Percentiles rank a stretch among this genome's conserved stretches.
Conservation (phyloP, 2,888 invertebrate species). For the Chesias legatella region DNA sequence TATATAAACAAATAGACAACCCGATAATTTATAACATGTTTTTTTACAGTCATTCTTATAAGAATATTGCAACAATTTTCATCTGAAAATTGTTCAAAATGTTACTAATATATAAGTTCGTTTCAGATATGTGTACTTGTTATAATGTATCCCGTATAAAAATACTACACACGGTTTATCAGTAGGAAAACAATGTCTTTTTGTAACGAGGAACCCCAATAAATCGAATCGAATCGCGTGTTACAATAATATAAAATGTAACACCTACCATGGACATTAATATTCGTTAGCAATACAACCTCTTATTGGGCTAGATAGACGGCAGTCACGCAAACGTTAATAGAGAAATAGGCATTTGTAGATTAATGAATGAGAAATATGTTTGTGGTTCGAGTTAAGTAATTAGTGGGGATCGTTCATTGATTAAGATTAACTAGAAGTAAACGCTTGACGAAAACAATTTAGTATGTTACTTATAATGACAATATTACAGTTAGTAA, state of each 20-base stretch:
- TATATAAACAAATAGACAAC: no score
- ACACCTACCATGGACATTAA: constrained; percentile 65
- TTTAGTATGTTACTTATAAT: no score
- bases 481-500: no score
- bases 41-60: no score
- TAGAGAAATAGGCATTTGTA: constrained; percentile 54
- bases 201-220: constrained; percentile 24
- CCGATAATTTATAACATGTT: no score
- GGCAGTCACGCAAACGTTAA: constrained; percentile 63
- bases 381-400: constrained; percentile 23
- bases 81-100: no score
- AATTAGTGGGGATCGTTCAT: constrained; percentile 31
- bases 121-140: no score
- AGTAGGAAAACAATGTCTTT: constrained; percentile 3
- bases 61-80: no score
- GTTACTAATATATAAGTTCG: no score
- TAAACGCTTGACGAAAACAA: no score
- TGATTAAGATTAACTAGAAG: no score
- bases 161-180: neutral
- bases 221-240: constrained; percentile 57
- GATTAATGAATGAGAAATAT: constrained; percentile 42
- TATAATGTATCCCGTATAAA: no score
- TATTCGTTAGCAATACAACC: constrained; percentile 64
- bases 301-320: constrained; percentile 63
- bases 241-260: constrained; percentile 65